Conservation (phyloP, 2,113 vertebrate genomes). For the Aramus guarauna region DNA sequence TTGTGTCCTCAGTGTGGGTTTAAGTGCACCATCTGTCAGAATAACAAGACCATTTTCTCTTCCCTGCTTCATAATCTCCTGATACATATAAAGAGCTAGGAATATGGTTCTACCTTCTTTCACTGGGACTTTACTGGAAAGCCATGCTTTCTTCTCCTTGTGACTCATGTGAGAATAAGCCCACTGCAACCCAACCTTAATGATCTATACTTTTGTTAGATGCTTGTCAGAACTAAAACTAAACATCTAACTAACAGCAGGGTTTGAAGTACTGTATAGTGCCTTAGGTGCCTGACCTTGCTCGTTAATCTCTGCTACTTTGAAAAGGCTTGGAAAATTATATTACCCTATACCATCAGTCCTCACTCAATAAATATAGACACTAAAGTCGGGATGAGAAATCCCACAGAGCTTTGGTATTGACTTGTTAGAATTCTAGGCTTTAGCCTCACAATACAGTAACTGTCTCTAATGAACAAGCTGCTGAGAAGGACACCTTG, state of each 20-base stretch:
- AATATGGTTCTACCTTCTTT: background rate
- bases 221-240: background rate
- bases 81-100: background rate
- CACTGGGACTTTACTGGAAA: background rate
- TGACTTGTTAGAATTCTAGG: slow-evolving; percentile 22
- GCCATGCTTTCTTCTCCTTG: background rate
- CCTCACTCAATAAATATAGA: slow-evolving; percentile 51
- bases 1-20: background rate
- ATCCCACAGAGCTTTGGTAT: background rate
- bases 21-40: slow-evolving; percentile 10
- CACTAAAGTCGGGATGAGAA: slow-evolving; percentile 2
- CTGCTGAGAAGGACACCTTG: background rate
- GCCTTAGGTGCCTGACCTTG: slow-evolving; percentile 68
- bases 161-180: background rate
- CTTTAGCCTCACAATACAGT: slow-evolving; percentile 30
- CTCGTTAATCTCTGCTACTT: slow-evolving; percentile 74
- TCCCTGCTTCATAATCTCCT: background rate
- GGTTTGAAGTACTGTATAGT: background rate
- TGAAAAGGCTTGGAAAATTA: slow-evolving; percentile 69
- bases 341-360: slow-evolving; percentile 62
- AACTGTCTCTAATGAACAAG: background rate
- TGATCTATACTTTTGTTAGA: background rate
- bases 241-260: background rate
- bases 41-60: slow-evolving; percentile 8
- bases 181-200: background rate